Base-by-base conservation (phyloP, 2,888 invertebrate genomes). In the Pilophorus perplexus region DNA sequence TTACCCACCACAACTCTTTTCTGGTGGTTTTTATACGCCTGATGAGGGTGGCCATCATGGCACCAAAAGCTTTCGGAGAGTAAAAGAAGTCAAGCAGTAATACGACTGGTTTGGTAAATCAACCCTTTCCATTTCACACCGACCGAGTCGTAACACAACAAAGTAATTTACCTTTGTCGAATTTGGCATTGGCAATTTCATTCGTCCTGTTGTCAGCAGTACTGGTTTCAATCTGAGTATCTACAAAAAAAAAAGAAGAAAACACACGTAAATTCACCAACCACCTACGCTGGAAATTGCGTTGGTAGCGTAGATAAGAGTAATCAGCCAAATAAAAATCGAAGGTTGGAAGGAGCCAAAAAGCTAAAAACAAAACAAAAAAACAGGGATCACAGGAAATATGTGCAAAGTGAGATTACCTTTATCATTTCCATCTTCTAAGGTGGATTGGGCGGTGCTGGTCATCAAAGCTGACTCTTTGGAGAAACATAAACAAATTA, bases 391-490 rank as follows among this genome's bases (percentile, higher is more conserved):
- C 12, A 38, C 20, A 20, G 42, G 16, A 14, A 14, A 14, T 10
- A 14, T n/a, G 62, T 62, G 62, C 62, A 33, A 28, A 25, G 62
- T 62, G 62, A 20, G 22, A 46, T 62, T 62, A 68, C 68, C 68
- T 68, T 68, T 62, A 40, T 67, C 60, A 57, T 60, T 54, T 54
- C 66, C 60, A 65, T 68, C 68, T 67, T 68, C 68, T 66, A 62
- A 62, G 38, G 60, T 62, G 62, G 68, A 54, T 54, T 37, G 64
- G 42, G 66, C 46, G 48, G 68, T 68, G 67, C 66, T 68, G 46
- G 68, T 68, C 68, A 68, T 68, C 68, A 68, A 68, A 68, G 68
- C 68, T 54, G 68, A 68, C 62, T 66, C 68, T 68, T 67, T 46
- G 57, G 60, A 67, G 64, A 67, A 67, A 68, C 62, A 67, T 33